A percentile compares a stretch with the other conserved stretches of the same genome.
Evolutionary conservation across 92 coral and sea anemone species (phyloP).

Genomic region (Zoanthus sociatus): DNA sequence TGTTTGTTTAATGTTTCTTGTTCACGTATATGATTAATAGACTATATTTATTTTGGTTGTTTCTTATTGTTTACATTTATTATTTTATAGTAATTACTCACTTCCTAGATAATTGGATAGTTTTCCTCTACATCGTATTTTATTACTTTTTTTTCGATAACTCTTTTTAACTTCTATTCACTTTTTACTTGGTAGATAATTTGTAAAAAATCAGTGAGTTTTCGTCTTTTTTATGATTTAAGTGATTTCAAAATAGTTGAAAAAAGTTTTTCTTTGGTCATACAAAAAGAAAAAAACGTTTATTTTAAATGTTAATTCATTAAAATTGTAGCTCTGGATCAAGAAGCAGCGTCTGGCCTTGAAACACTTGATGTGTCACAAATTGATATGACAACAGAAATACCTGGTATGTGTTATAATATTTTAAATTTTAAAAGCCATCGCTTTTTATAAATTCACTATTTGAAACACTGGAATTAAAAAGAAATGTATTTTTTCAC

Average conservation of each 20-base stretch:
- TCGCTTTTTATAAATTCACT: too few species aligned
- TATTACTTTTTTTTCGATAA: not conserved
- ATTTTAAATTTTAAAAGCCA: too few species aligned
- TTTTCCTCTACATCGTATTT: not conserved
- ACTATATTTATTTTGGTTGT: not conserved
- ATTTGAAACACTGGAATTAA: too few species aligned
- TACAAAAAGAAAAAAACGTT: not conserved
- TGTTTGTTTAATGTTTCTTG: not conserved
- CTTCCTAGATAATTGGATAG: not conserved
- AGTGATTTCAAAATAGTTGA: not conserved
- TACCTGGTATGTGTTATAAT: not conserved
- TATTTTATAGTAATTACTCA: not conserved
- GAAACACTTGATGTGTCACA: conserved; percentile 1
- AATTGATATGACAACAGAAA: not conserved
- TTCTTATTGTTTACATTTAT: conserved; percentile 1
- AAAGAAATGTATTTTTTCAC: too few species aligned
- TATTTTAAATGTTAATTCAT: not conserved
- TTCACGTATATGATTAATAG: not conserved
- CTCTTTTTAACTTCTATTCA: not conserved
- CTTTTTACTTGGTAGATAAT: not conserved
- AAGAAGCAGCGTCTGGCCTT: not conserved
- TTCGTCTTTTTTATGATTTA: not conserved
- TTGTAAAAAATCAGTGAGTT: not conserved
- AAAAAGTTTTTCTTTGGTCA: not conserved
- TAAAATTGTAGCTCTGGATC: conserved; percentile 3